Base-by-base conservation (phyloP, 2,888 invertebrate species). In the Rhingia campestris region DNA sequence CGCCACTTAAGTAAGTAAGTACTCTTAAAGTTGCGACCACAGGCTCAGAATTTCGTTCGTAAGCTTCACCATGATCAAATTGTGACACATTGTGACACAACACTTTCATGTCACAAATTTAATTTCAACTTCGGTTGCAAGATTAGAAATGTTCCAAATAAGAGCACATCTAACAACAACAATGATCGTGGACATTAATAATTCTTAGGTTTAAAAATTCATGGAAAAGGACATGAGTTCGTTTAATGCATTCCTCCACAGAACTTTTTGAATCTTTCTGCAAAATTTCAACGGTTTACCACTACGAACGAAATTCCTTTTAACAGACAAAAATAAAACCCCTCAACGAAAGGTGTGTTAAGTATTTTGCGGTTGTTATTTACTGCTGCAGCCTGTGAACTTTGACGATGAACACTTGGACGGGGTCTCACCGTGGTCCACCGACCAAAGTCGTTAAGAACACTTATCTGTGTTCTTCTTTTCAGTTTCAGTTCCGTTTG, bases 321-420 rank as follows among this genome's bases (percentile, higher is more conserved):
- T 41, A 30, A 41, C 66, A 41, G 30, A 53, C 30, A 32, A 39
- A 51, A 39, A 49, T 3, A 49, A 49, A 37, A 47, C 6, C 53
- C 22, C 3, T 22, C 59, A 37, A 12, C 47, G 10, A 54, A 47
- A 63, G 54, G 63, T 73, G 45, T 64, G 45, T 53, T 35, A 63
- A 47, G 39, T 45, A 64, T 64, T 54, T 54, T 73, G 73, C 63
- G 47, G 73, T 73, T 45, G 63, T 73, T 47, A 64, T 73, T 63
- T 72, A 72, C 41, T 64, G 39, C 47, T 54, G 37, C 56, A 47
- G 39, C 45, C 35, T 53, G 45, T 45, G n/a, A 43, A 10, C 61
- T 45, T 22, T 63, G 72, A 61, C 54, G 63, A 35, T 73, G 53
- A 37, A 53, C 72, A 63, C 14, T 39, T 61, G 72, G 58, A 22